Evolutionary conservation across 1,140 invertebrate species (phyloP).

Genomic region (Meloidogyne exigua): DNA sequence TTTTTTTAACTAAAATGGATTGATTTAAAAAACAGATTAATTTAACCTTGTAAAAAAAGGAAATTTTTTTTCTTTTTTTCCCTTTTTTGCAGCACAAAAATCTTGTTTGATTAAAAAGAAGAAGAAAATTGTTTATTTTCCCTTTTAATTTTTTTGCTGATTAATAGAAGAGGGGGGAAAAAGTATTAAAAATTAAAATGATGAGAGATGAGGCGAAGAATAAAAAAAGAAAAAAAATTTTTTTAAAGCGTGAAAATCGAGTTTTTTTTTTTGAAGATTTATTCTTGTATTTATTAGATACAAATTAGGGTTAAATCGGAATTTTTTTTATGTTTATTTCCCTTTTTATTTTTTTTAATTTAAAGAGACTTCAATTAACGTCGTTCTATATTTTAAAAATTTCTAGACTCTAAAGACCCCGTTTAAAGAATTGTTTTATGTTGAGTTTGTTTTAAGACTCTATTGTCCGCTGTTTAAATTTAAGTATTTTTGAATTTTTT

Average conservation of each 20-base stretch:
- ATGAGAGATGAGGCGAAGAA: neutral
- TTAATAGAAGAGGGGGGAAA: neutral
- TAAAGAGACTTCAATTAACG: no score
- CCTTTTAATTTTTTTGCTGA: neutral
- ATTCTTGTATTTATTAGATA: neutral
- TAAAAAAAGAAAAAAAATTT: neutral
- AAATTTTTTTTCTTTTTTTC: neutral
- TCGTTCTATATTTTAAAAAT: no score
- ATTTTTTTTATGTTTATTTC: neutral
- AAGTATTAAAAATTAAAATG: neutral
- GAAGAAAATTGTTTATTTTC: neutral
- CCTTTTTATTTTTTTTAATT: no score
- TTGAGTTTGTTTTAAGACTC: no score
- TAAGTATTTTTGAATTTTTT: no score
- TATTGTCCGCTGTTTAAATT: no score
- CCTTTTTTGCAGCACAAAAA: neutral
- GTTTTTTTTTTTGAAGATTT: neutral
- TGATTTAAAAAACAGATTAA: neutral
- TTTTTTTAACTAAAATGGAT: no score
- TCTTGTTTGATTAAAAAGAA: constrained; percentile 1
- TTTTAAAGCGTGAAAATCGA: neutral
- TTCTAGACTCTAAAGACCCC: no score
- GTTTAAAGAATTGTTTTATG: no score
- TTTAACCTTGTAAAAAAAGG: neutral
- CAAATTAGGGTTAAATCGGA: neutral